Conservation (phyloP, 2,888 invertebrate genomes). For the Phyllotreta striolata region DNA sequence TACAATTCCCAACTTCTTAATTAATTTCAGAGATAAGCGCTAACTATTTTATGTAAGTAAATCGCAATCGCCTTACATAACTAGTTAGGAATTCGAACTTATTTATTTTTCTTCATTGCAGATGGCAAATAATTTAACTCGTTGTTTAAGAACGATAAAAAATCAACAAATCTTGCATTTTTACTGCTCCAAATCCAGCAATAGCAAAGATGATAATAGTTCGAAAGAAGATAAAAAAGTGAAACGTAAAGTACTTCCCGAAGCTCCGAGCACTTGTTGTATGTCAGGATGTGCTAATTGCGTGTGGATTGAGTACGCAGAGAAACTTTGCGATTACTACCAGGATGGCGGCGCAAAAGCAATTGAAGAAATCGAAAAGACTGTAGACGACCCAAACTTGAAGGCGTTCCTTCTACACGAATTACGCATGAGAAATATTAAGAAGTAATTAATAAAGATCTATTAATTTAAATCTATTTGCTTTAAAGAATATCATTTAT, state of each 20-base stretch:
- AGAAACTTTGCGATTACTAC: conserved; percentile 68
- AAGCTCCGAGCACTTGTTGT: conserved; percentile 86
- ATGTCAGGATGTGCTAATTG: conserved; percentile 93
- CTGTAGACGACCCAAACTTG: conserved; percentile 82
- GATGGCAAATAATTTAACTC: background rate
- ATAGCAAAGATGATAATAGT: background rate
- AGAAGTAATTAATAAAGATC: conserved; percentile 26
- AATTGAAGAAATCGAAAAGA: conserved; percentile 74
- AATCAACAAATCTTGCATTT: too few species aligned
- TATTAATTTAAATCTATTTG: background rate
- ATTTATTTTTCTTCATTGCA: background rate
- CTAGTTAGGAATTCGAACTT: too few species aligned
- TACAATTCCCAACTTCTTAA: too few species aligned
- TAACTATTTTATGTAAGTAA: too few species aligned
- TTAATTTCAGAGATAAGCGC: too few species aligned
- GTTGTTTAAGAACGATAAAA: conserved; percentile 9
- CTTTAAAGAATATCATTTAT: background rate
- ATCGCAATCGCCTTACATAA: too few species aligned
- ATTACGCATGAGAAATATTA: conserved; percentile 62
- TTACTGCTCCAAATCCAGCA: too few species aligned
- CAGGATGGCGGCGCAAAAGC: conserved; percentile 74
- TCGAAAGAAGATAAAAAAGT: background rate
- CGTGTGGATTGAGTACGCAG: conserved; percentile 91
- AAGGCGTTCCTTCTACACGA: conserved; percentile 84
- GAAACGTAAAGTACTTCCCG: conserved; percentile 59